These are phyloP conservation scores for Tyria jacobaeae DNA, from an alignment of 2,888 invertebrate genomes.

Conservation along the genomic window DNA sequence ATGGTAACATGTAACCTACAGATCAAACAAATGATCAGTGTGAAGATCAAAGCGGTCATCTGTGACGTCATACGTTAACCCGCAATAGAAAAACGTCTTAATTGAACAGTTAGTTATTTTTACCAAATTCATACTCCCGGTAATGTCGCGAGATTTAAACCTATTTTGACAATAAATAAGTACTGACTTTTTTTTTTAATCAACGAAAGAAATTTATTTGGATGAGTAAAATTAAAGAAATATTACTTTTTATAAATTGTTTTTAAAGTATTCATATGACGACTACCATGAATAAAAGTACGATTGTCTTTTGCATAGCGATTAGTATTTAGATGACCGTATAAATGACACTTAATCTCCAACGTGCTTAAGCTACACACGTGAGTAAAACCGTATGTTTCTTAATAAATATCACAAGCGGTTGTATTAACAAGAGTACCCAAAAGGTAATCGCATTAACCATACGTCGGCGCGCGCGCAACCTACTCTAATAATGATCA, in stretches of 20 bases:
- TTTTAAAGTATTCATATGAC: too few relatives aligned
- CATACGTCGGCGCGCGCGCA: constrained; percentile 60
- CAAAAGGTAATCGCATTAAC: constrained; percentile 54
- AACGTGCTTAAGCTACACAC: too few relatives aligned
- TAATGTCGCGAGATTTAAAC: constrained; percentile 31
- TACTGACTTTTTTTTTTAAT: too few relatives aligned
- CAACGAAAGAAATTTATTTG: too few relatives aligned
- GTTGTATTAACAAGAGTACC: constrained; percentile 29
- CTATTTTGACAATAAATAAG: not conserved
- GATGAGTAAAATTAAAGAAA: too few relatives aligned
- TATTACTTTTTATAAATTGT: too few relatives aligned
- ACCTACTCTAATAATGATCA: constrained; percentile 81
- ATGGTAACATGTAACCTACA: constrained; percentile 2
- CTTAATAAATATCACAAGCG: constrained; percentile 4
- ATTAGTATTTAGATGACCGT: too few relatives aligned
- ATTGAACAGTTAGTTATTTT: constrained; percentile 68
- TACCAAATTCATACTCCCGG: constrained; percentile 36
- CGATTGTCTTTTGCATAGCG: too few relatives aligned
- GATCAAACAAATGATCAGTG: constrained; percentile 15
- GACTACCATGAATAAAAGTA: too few relatives aligned
- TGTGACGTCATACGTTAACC: constrained; percentile 42
- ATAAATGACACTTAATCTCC: too few relatives aligned
- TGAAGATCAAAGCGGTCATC: constrained; percentile 27
- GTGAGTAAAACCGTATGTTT: too few relatives aligned
- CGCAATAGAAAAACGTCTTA: constrained; percentile 51